These are phyloP conservation scores for Galeopterus variegatus DNA, from an alignment of 2,113 vertebrate genomes.

Conservation along the genomic window DNA sequence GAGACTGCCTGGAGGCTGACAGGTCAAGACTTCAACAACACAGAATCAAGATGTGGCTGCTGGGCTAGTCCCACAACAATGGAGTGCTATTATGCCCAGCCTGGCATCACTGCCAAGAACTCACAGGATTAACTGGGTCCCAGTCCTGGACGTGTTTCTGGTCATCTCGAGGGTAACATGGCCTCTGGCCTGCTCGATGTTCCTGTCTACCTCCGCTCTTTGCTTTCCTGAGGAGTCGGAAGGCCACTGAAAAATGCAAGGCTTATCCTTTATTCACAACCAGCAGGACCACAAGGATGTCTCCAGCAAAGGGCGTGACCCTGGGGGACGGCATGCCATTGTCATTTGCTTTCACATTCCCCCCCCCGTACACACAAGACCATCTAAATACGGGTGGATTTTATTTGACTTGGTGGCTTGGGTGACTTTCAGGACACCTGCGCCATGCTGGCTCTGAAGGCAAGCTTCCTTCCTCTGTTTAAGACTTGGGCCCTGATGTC, in stretches of 20 bases:
- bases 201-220: background rate
- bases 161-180: background rate
- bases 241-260: background rate
- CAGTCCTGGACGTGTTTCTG: accelerated
- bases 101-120: background rate
- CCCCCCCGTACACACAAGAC: background rate
- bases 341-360: background rate
- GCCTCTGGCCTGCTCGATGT: background rate
- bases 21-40: too few species aligned
- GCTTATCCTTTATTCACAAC: background rate
- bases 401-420: background rate
- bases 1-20: background rate
- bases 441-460: background rate
- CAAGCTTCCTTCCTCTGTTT: background rate
- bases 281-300: background rate
- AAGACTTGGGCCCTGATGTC: background rate
- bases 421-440: background rate
- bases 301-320: background rate
- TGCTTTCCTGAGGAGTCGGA: background rate
- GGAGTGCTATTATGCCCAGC: background rate
- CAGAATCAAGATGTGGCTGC: background rate
- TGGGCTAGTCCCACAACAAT: background rate
- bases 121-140: background rate
- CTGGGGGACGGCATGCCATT: accelerated
- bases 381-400: background rate